Base-by-base conservation (phyloP, 2,797 vertebrate genomes). In the Scolopax bukidnonensis region DNA sequence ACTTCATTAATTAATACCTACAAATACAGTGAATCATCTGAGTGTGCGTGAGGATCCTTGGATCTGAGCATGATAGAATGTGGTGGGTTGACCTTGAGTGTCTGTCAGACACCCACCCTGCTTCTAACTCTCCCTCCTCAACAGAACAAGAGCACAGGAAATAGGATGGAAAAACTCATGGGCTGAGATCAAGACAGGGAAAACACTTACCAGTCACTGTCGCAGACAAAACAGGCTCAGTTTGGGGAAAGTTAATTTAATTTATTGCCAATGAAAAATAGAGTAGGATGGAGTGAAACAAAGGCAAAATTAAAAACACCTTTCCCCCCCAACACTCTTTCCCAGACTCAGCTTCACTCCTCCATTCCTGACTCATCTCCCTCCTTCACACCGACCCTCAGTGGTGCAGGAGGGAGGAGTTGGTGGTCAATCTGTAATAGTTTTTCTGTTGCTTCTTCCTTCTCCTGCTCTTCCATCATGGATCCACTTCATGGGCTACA, bases 91-190 rank as follows among this genome's bases (percentile, higher is more conserved):
- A 61, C 50, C 17, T 50, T 67, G 53, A 10, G 10, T 33, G 47
- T 8, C 41, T 88, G 25, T 16, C 30, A 27, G 7, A n/a, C 0
- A 0, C 24, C 18, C 20, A 47, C 18, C 3, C 25, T 57, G 21
- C 57, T 84, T 24, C n/a, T n/a, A 60, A 18, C 30, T 84, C 6
- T 13, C 8, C 10, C 9, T 76, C 10, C n/a, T 61, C 17, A 60
- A n/a, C 18, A 25, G 24, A 27, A 24, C 8, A 4, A 28, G 11
- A 19, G 13, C 20, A 64, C 20, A 64, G n/a, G 65, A 79, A 60
- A 54, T 54, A 54, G 30, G 21, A 56, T 10, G n/a, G 30, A 47
- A 50, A 79, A 64, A 41, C 45, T 41, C 1, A 0, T 51, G 30
- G 41, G 21, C 71, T 77, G 65, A 61, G 28, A 18, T 54, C 50